A percentile compares a stretch with the other conserved stretches of the same genome.
phyloP scores from a whole-genome alignment of 2,797 vertebrate species.

The Muscicapa striata region DNA sequence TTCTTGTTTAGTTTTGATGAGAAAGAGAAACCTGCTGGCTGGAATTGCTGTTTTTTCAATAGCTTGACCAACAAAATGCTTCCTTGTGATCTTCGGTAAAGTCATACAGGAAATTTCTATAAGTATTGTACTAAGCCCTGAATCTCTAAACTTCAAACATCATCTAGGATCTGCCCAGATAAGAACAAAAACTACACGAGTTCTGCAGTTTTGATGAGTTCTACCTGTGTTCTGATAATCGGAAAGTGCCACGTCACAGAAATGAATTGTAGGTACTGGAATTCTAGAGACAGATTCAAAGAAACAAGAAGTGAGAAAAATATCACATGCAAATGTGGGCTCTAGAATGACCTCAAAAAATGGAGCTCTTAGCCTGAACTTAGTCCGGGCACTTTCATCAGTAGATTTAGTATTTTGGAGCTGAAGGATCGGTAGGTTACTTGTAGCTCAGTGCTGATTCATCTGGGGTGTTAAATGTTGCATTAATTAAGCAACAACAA shows the following conservation, averaged over 20 bases:
- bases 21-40: background rate
- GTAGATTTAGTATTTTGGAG: background rate
- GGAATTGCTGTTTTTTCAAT: background rate
- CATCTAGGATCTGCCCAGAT: background rate
- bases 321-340: background rate
- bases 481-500: slow-evolving; percentile 6
- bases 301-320: background rate
- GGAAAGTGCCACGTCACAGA: background rate
- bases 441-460: background rate
- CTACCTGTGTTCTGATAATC: background rate
- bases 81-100: background rate
- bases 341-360: background rate
- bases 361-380: background rate
- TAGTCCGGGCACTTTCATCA: background rate
- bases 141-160: background rate
- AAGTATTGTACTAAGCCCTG: background rate
- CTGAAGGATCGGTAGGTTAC: background rate
- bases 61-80: background rate
- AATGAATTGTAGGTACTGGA: background rate
- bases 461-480: slow-evolving; percentile 8
- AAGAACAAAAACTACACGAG: background rate
- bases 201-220: background rate
- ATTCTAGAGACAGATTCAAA: background rate
- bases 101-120: background rate
- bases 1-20: background rate